Evolutionary conservation across 2,113 vertebrate genomes (phyloP).

Genomic region (Burhinus oedicnemus): DNA sequence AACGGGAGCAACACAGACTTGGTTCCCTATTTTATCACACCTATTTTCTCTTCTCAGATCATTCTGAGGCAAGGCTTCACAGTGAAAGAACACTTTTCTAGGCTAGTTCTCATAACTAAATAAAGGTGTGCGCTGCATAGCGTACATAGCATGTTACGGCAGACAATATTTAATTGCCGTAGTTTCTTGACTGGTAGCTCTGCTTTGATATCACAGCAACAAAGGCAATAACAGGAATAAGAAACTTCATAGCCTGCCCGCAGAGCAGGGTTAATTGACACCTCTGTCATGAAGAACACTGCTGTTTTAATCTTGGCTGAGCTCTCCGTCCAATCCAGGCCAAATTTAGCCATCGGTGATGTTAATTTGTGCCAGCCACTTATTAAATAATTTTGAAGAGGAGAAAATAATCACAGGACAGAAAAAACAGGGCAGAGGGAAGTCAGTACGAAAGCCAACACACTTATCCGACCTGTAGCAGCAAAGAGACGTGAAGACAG

Average conservation of each 20-base stretch:
- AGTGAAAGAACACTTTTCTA: background rate
- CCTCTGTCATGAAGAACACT: background rate
- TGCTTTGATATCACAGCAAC: background rate
- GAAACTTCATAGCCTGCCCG: background rate
- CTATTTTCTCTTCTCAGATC: background rate
- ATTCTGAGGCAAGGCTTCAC: background rate
- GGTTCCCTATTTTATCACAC: background rate
- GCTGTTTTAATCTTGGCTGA: background rate
- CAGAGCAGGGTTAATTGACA: background rate
- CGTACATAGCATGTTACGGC: fast-evolving
- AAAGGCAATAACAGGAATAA: background rate
- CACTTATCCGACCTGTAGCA: background rate
- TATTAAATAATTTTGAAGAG: background rate
- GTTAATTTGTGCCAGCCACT: background rate
- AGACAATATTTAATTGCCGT: background rate
- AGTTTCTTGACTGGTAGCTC: background rate
- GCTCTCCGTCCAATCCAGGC: background rate
- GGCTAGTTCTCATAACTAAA: background rate
- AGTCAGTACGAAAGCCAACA: background rate
- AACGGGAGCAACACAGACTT: background rate
- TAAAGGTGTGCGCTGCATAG: fast-evolving
- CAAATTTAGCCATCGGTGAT: background rate
- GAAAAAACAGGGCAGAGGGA: background rate
- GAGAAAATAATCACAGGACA: background rate
- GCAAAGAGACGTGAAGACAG: background rate